phyloP scores from a whole-genome alignment of 2,797 vertebrate genomes.

The Champsocephalus esox region DNA sequence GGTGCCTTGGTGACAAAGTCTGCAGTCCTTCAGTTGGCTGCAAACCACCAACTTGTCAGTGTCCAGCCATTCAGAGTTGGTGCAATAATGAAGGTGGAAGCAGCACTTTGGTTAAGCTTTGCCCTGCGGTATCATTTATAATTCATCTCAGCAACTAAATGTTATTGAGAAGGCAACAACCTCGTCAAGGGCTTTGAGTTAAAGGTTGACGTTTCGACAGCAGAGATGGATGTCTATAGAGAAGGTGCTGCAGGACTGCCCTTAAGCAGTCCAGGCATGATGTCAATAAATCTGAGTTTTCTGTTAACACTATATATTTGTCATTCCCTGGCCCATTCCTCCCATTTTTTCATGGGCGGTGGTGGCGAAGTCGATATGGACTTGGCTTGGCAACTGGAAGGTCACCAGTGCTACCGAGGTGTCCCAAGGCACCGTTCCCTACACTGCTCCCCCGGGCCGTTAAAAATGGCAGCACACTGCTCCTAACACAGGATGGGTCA shows the following conservation, averaged over 20 bases:
- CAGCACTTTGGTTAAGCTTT: background rate
- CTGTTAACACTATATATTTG: conserved; percentile 8
- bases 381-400: no score
- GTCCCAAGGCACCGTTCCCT: no score
- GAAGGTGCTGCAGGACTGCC: conserved; percentile 5
- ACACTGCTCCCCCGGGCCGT: no score
- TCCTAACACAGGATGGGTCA: no score
- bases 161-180: background rate
- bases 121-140: background rate
- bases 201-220: conserved; percentile 4
- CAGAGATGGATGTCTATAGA: conserved; percentile 27
- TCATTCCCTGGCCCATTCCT: conserved; percentile 8
- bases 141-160: background rate
- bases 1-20: background rate
- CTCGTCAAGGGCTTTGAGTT: no score
- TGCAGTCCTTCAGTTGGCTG: background rate
- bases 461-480: no score
- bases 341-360: background rate
- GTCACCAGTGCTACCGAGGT: no score
- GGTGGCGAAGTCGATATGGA: no score
- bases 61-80: background rate
- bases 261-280: background rate
- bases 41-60: background rate
- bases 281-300: conserved; percentile 30
- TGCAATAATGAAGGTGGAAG: background rate